Percentiles rank a stretch among this genome's conserved stretches.
Conservation (phyloP, 1,140 invertebrate species). For the Drosophila subobscura region DNA sequence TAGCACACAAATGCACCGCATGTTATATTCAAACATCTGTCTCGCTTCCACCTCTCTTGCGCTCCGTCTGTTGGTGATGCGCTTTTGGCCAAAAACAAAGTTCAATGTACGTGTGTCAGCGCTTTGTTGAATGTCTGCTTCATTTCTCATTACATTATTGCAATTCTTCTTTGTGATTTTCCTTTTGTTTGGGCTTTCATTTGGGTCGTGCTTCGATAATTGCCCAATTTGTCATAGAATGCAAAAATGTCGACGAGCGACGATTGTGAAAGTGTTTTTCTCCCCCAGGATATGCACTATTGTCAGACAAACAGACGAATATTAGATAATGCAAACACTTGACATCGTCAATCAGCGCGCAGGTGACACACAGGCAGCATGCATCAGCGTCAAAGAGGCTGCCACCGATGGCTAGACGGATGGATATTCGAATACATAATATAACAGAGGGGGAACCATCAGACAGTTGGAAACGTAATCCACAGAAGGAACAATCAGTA, state of each 20-base stretch:
- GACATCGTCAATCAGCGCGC: conserved; percentile 72
- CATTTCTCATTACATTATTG: conserved; percentile 17
- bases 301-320: conserved; percentile 7
- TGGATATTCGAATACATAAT: neutral
- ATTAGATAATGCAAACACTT: conserved; percentile 53
- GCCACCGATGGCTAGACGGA: conserved; percentile 17
- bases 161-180: conserved; percentile 21
- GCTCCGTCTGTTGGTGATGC: neutral
- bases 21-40: conserved; percentile 35
- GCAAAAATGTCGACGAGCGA: conserved; percentile 29
- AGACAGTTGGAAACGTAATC: neutral
- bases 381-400: conserved; percentile 21
- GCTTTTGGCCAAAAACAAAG: conserved; percentile 45
- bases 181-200: conserved; percentile 23
- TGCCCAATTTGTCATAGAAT: conserved; percentile 65
- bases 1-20: conserved; percentile 57
- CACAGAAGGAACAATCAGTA: too few species aligned
- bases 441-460: neutral
- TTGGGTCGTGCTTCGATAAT: conserved; percentile 62
- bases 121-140: conserved; percentile 15
- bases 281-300: conserved; percentile 17
- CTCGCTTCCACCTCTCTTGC: neutral
- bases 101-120: conserved; percentile 69
- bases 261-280: conserved; percentile 74
- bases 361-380: neutral